Evolutionary conservation across 1,140 invertebrate species (phyloP).

Genomic region (Drosophila lowei): DNA sequence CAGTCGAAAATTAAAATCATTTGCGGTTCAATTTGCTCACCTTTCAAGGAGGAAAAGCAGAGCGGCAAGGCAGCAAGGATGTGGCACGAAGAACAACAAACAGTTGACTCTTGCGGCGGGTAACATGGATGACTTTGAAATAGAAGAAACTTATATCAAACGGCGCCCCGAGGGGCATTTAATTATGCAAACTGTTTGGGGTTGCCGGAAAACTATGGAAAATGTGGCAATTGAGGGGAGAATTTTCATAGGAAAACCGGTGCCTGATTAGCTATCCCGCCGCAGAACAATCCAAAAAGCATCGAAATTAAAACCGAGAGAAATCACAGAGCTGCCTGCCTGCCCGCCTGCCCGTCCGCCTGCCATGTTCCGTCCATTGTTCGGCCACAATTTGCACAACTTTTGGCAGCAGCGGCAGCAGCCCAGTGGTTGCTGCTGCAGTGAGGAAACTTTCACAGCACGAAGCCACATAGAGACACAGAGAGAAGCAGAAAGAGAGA

Average conservation of each 20-base stretch:
- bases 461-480: conserved; percentile 18
- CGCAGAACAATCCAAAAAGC: conserved; percentile 42
- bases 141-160: conserved; percentile 21
- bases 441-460: conserved; percentile 57
- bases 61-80: background rate
- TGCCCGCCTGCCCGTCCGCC: too few species aligned
- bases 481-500: background rate
- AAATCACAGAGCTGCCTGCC: conserved; percentile 63
- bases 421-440: conserved; percentile 49
- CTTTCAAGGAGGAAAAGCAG: conserved; percentile 13
- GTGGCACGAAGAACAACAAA: conserved; percentile 3
- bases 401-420: conserved; percentile 57
- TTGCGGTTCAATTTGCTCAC: conserved; percentile 14
- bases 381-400: conserved; percentile 75
- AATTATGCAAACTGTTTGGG: conserved; percentile 44
- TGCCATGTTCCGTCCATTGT: conserved; percentile 47
- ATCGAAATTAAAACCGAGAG: conserved; percentile 71
- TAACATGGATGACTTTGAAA: conserved; percentile 45
- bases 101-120: conserved; percentile 1
- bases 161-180: conserved; percentile 21
- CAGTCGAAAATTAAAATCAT: conserved; percentile 17
- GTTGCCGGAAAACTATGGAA: background rate
- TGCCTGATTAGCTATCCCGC: conserved; percentile 51
- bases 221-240: conserved; percentile 14
- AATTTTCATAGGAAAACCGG: conserved; percentile 23